Evolutionary conservation across 2,888 invertebrate genomes (phyloP), one percentile per base, ranked within the genome.

Genomic region (Eristalis pertinax): DNA sequence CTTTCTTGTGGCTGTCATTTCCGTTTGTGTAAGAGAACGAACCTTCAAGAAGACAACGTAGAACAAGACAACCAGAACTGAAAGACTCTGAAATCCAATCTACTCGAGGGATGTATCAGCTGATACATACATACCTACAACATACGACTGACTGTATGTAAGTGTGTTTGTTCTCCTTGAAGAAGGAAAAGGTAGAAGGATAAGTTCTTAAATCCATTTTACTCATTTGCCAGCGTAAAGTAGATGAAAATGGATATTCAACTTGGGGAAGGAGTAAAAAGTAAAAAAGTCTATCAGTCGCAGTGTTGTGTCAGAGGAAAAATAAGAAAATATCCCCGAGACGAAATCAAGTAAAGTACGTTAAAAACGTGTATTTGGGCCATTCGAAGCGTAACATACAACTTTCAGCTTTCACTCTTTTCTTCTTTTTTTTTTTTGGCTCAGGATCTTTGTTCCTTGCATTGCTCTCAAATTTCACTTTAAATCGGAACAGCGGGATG

Each of bases 1-100:
- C 90, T 91, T 91, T 91, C 87, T 80, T 79, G 75, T 74, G 78
- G 72, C 84, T 87, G 87, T 87, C 87, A 87, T 87, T 87, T 87
- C 87, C 87, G 87, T 83, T 87, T 87, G 84, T 76, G 73, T 63
- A 68, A 69, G 72, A 62, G 78, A 84, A 84, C 76, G 68, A 83
- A 79, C 75, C 84, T 83, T 83, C 84, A 83, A 84, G 83, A 76
- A 83, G 79, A 87, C 84, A 87, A 80, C 87, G 79, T 65, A 83
- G 65, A 84, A 83, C 83, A 84, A 87, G 87, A 84, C 87, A 87
- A 87, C 84, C 87, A 87, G 87, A 87, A 87, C 87, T 64, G 84
- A 85, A 87, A 79, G 83, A 87, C 68, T 87, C 83, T 80, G 84
- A 87, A 87, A 87, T 87, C 87, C 87, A 87, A 87, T 87, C 87